Evolutionary conservation across 2,113 vertebrate species (phyloP).

Genomic region (Zapus hudsonius): DNA sequence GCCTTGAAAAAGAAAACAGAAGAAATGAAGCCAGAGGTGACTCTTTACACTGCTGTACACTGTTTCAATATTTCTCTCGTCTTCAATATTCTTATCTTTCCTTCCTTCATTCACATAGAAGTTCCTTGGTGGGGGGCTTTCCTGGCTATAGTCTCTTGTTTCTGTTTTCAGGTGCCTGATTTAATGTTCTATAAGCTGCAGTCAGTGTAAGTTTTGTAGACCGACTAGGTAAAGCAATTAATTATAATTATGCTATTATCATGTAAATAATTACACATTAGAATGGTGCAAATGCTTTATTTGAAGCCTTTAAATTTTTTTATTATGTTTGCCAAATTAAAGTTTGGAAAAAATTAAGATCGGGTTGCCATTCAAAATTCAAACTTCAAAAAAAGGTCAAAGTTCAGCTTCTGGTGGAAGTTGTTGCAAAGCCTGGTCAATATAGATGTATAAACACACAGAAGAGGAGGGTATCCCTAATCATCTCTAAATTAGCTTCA

Average conservation of each 20-base stretch:
- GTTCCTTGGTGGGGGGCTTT: background rate
- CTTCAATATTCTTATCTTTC: conserved; percentile 51
- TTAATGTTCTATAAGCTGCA: conserved; percentile 10
- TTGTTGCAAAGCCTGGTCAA: conserved; percentile 41
- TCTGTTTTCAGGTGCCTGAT: conserved; percentile 1
- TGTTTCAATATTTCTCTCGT: background rate
- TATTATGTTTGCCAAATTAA: conserved; percentile 49
- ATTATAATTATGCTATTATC: conserved; percentile 44
- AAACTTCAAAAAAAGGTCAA: conserved; percentile 63
- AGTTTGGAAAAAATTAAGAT: background rate
- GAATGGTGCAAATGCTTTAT: conserved; percentile 43
- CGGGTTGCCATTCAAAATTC: conserved; percentile 35
- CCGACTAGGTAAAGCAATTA: conserved; percentile 36
- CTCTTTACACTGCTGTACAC: background rate
- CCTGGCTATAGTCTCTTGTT: conserved; percentile 31
- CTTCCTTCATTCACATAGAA: background rate
- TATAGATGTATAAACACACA: conserved; percentile 23
- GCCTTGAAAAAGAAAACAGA: background rate
- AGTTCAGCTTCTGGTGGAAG: conserved; percentile 47
- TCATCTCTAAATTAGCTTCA: background rate
- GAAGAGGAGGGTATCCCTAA: background rate
- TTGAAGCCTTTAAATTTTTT: conserved; percentile 50
- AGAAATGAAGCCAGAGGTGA: background rate
- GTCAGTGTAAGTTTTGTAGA: conserved; percentile 51
- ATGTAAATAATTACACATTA: conserved; percentile 39